phyloP scores from a whole-genome alignment of 2,113 vertebrate species.

The Sinocyclocheilus grahami region DNA sequence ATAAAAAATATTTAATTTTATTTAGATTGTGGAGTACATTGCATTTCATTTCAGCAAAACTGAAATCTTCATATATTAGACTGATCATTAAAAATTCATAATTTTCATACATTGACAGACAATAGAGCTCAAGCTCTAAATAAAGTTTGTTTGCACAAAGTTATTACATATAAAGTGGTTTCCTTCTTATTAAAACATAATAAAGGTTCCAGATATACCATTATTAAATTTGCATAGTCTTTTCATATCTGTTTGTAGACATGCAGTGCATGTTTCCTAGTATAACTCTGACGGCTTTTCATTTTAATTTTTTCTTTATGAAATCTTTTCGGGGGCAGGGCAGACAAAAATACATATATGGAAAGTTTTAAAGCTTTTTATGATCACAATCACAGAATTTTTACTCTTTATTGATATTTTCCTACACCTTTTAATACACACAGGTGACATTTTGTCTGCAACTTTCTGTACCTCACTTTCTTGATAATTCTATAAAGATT shows the following conservation, averaged over 20 bases:
- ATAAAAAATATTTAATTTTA: not conserved
- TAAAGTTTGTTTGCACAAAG: not conserved
- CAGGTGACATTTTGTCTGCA: not conserved
- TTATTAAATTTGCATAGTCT: not conserved
- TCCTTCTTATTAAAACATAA: not conserved
- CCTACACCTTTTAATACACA: constrained; percentile 7
- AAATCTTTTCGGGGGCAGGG: too few relatives aligned
- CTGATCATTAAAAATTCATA: not conserved
- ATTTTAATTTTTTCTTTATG: too few relatives aligned
- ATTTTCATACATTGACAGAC: not conserved
- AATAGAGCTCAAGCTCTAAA: not conserved
- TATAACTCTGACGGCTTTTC: not conserved
- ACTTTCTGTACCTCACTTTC: not conserved
- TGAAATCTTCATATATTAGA: not conserved
- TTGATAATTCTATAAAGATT: not conserved
- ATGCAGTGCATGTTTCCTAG: not conserved
- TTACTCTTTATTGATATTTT: not conserved
- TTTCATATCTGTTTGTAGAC: not conserved
- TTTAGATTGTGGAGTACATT: not conserved
- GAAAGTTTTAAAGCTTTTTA: not conserved
- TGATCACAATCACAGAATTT: not conserved
- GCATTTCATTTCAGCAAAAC: not conserved
- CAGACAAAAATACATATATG: not conserved
- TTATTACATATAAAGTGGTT: not conserved
- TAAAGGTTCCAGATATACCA: not conserved